A percentile compares a stretch with the other conserved stretches of the same genome.
Conservation (phyloP, 2,113 vertebrate species). For the Leptobrachium ailaonicum region DNA sequence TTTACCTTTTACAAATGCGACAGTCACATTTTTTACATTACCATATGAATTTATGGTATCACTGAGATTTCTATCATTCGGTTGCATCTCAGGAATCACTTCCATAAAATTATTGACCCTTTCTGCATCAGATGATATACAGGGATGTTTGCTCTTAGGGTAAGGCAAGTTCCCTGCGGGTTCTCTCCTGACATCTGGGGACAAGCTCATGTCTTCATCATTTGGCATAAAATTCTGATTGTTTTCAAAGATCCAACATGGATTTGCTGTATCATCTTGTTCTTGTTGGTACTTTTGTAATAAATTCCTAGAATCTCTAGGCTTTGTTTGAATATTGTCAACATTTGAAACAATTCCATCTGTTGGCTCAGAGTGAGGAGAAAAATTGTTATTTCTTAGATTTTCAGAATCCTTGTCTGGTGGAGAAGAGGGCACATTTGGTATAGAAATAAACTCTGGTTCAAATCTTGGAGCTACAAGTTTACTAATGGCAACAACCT, state of each 20-base stretch:
- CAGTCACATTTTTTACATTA: background rate
- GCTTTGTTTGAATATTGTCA: background rate
- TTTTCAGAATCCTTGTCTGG: constrained; percentile 15
- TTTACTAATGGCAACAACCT: constrained; percentile 26
- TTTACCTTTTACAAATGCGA: background rate
- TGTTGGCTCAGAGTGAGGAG: background rate
- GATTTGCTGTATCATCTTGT: constrained; percentile 10
- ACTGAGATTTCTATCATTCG: constrained; percentile 33
- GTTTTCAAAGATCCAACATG: constrained; percentile 49
- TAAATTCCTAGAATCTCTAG: constrained; percentile 3
- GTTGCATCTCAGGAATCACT: constrained; percentile 49
- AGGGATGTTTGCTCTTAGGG: constrained; percentile 28
- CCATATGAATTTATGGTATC: constrained; percentile 30
- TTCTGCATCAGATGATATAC: constrained; percentile 62
- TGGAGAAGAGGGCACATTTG: constrained; percentile 26
- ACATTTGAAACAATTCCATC: constrained; percentile 1
- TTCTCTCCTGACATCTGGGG: constrained; percentile 51
- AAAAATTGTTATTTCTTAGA: constrained; percentile 30
- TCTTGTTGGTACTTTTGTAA: constrained; percentile 53
- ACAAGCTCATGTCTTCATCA: constrained; percentile 46
- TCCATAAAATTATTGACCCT: constrained; percentile 66
- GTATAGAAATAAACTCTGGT: constrained; percentile 29
- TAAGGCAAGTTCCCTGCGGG: constrained; percentile 32
- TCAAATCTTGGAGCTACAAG: background rate
- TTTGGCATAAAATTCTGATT: constrained; percentile 16